Base-by-base conservation (phyloP, 2,888 invertebrate genomes). In the Arge pagana region DNA sequence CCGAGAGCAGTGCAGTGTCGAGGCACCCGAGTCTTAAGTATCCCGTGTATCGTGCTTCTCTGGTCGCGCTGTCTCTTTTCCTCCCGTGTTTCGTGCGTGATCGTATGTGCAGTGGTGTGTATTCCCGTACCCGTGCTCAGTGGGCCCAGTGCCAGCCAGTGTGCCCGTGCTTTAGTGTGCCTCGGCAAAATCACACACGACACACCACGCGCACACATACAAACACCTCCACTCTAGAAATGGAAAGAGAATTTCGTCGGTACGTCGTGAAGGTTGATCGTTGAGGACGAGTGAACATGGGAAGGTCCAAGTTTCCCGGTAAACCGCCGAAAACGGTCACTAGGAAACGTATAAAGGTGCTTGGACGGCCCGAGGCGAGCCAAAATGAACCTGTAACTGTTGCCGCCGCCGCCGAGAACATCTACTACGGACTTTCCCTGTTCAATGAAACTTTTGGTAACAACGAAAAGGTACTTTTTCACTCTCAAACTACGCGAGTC, bases 321-420 rank as follows among this genome's bases (percentile, higher is more conserved):
- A 90, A 90, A 83, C 90, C 90, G 78, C 86, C 89, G 68, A 91
- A 90, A 83, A 87, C 89, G 81, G 87, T 89, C 77, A 89, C 89
- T 80, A 87, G 89, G 82, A 90, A 89, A 79, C 86, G 90, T 79
- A 85, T 90, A 74, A 89, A 88, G 81, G 89, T 90, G 76, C 81
- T 89, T 78, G 85, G 85, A 70, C 81, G 82, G 69, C 78, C 82
- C 73, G 80, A 82, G 63, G 63, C 68, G 56, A 65, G 68, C 57
- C 78, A 79, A 72, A 77, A 73, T 70, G 80, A 81, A 70, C 75
- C 77, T 69, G 76, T 76, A 70, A 77, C 74, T 73, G 75, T 76
- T 64, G 70, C 72, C 56, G 71, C 65, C 61, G 71, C 65, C 61
- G 76, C 78, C 65, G 75, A 78, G 71, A 79, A 78, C 68, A 78